These are phyloP conservation scores for Drosophila birchii DNA, from an alignment of 2,888 invertebrate genomes.

Conservation along the genomic window DNA sequence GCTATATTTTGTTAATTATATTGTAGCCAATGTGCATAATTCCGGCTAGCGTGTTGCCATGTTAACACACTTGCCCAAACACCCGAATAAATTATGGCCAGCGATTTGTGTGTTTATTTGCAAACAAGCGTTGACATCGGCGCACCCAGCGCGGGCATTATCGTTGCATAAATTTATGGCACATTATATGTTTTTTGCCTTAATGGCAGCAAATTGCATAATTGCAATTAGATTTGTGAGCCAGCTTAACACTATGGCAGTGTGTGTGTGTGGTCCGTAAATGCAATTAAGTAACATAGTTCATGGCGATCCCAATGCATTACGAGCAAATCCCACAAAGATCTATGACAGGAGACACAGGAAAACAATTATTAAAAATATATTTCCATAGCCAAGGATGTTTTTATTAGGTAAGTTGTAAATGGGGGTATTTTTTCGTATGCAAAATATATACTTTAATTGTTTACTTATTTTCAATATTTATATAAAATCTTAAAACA, in stretches of 20 bases:
- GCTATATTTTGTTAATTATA: slow-evolving; percentile 41
- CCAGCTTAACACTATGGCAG: slow-evolving; percentile 15
- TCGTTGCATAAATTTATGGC: slow-evolving; percentile 50
- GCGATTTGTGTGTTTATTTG: slow-evolving; percentile 77
- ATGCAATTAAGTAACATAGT: slow-evolving; percentile 53
- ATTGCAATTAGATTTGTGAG: slow-evolving; percentile 74
- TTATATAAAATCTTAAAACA: fast-evolving
- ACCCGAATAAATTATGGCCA: slow-evolving; percentile 42
- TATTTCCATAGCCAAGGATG: background rate
- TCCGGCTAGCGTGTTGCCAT: slow-evolving; percentile 39
- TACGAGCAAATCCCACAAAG: slow-evolving; percentile 26
- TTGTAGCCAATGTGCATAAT: slow-evolving; percentile 38
- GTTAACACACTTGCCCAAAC: slow-evolving; percentile 31
- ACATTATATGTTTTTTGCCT: slow-evolving; percentile 56
- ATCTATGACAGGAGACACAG: slow-evolving; percentile 16
- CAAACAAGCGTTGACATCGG: slow-evolving; percentile 51
- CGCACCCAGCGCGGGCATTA: slow-evolving; percentile 25
- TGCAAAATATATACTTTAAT: background rate
- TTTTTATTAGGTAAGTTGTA: background rate
- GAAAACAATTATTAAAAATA: background rate
- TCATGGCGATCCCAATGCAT: slow-evolving; percentile 21
- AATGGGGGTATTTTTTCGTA: background rate
- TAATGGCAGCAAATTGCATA: slow-evolving; percentile 74
- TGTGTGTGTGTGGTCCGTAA: slow-evolving; percentile 25
- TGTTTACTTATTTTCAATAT: background rate